Evolutionary conservation across 2,113 vertebrate genomes (phyloP).

Genomic region (Eulemur macaco): DNA sequence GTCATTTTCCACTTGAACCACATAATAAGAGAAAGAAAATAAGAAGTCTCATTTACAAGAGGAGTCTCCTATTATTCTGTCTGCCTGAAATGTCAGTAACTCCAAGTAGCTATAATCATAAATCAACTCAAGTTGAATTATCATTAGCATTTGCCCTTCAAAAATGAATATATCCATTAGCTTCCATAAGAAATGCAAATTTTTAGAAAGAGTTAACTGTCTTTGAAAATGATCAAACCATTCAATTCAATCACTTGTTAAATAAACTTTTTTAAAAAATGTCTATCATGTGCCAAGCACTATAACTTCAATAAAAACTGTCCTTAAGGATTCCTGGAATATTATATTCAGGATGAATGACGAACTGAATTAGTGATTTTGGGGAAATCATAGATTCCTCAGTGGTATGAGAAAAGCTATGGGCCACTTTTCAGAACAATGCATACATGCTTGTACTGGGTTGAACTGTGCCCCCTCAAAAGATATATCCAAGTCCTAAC

Average conservation of each 20-base stretch:
- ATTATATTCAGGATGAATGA: neutral
- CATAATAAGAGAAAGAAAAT: neutral
- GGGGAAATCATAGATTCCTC: neutral
- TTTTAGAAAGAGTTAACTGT: neutral
- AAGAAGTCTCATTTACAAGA: neutral
- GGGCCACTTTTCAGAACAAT: neutral
- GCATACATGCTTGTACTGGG: neutral
- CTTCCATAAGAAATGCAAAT: neutral
- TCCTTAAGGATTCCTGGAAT: neutral
- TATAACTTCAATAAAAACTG: neutral
- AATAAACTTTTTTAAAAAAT: constrained; percentile 1
- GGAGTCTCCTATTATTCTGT: neutral
- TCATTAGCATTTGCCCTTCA: neutral
- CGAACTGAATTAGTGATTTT: neutral
- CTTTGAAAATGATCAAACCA: neutral
- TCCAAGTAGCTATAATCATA: neutral
- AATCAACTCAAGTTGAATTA: constrained; percentile 21
- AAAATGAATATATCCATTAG: neutral
- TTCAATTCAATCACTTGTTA: neutral
- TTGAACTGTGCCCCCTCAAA: neutral
- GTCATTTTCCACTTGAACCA: neutral
- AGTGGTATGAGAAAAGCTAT: neutral
- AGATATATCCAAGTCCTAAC: neutral
- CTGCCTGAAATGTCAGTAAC: neutral
- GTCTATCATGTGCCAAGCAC: neutral